phyloP scores from a whole-genome alignment of 2,888 invertebrate species.

The Adelognathus sp. region DNA sequence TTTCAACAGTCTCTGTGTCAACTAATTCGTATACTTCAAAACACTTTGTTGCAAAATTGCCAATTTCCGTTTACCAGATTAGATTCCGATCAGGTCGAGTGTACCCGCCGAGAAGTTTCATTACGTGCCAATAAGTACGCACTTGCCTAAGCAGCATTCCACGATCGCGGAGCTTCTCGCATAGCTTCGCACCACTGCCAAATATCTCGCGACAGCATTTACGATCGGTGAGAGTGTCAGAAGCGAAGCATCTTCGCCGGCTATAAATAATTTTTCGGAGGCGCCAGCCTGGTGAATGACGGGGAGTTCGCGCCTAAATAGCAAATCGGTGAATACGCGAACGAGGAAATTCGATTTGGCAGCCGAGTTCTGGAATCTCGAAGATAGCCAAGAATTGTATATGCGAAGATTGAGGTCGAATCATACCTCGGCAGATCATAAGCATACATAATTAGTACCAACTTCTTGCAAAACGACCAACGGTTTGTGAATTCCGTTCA shows the following conservation, averaged over 20 bases:
- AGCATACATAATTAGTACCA: not conserved
- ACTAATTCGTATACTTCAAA: no score
- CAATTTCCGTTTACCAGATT: no score
- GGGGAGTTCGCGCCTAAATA: conserved; percentile 24
- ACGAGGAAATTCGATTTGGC: conserved; percentile 31
- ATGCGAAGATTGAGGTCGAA: not conserved
- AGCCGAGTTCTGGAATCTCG: conserved; percentile 8
- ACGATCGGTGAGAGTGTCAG: conserved; percentile 17
- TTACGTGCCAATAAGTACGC: no score
- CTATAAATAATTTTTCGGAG: conserved; percentile 35
- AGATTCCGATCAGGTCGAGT: no score
- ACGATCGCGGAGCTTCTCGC: not conserved
- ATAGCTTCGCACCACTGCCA: not conserved
- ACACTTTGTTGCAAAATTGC: no score
- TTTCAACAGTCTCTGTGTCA: no score
- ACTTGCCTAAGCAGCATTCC: no score
- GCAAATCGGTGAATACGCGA: conserved; percentile 23
- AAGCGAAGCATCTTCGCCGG: not conserved
- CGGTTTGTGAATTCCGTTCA: no score
- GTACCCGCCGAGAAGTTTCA: no score
- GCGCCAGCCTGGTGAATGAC: conserved; percentile 30
- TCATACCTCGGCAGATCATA: not conserved
- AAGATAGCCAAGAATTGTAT: not conserved
- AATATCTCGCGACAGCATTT: not conserved
- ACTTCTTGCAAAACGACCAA: no score